A percentile compares a stretch with the other conserved stretches of the same genome.
phyloP scores from a whole-genome alignment of 1,140 invertebrate genomes.

The Aculops lycopersici region DNA sequence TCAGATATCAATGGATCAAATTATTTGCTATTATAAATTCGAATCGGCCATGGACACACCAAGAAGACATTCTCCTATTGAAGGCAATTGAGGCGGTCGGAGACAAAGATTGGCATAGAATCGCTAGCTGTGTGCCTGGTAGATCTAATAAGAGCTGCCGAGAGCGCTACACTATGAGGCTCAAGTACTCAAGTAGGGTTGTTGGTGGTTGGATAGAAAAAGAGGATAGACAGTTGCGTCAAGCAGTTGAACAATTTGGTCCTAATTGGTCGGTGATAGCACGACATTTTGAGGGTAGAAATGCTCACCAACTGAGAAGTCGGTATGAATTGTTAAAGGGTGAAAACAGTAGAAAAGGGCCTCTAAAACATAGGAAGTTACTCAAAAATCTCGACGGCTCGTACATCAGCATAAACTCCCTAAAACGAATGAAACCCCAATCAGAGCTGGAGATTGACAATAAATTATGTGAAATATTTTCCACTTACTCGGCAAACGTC shows the following conservation, averaged over 20 bases:
- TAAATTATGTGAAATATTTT: not conserved
- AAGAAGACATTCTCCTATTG: conserved; percentile 6
- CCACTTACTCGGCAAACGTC: not conserved
- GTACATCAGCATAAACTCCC: not conserved
- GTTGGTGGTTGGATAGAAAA: conserved; percentile 2
- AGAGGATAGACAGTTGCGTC: conserved; percentile 2
- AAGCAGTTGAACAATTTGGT: not conserved
- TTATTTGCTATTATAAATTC: not conserved
- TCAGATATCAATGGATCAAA: conserved; percentile 6
- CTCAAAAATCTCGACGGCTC: not conserved
- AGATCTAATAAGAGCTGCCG: conserved; percentile 7
- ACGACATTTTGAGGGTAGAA: not conserved
- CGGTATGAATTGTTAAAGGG: not conserved
- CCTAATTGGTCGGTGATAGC: not conserved
- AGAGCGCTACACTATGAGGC: conserved; percentile 5
- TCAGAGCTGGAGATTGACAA: not conserved
- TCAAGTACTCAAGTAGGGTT: conserved; percentile 2
- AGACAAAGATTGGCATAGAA: not conserved
- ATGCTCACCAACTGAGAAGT: not conserved
- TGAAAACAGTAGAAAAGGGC: not conserved
- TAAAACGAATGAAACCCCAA: not conserved
- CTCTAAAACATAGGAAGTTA: not conserved
- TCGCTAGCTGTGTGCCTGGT: conserved; percentile 3
- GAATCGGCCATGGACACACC: conserved; percentile 1
- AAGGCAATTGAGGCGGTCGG: conserved; percentile 3